Base-by-base conservation (phyloP, 2,797 vertebrate species). In the Geotria australis region DNA sequence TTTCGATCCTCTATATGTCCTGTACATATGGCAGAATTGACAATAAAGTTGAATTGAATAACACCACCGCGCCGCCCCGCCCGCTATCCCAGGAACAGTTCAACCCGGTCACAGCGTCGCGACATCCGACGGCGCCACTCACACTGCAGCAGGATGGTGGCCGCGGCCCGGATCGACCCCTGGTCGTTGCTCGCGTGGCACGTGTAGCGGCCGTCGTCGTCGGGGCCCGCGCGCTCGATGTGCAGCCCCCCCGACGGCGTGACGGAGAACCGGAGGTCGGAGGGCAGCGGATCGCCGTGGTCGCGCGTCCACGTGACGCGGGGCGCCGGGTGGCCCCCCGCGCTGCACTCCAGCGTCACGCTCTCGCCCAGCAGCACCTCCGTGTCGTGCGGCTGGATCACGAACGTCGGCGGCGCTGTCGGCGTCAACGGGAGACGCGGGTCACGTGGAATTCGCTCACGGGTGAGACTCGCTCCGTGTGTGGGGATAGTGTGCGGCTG, bases 381-480 rank as follows among this genome's bases (percentile, higher is more conserved):
- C 0, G 91, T 98, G 69, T 94, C 94, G 75, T 89, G 86, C 0
- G 91, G 91, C 62, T 94, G 89, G 68, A 98, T 98, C 63, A 98
- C 86, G 60, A 98, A 98, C 68, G 80, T 80, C 46, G 86, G 89
- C 46, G 81, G 73, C 7, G 81, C 91, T 96, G 51, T n/a, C 24
- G 24, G 5, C 24, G 24, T 38, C 38, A 5, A 38, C 24, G 24
- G 3, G 24, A 38, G 24, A 24, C 24, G 24, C 24, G n/a, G 24
- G 24, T 38, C 24, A 5, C 24, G 24, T 24, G n/a, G n/a, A n/a
- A n/a, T n/a, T n/a, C n/a, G n/a, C n/a, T n/a, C n/a, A n/a, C n/a
- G n/a, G n/a, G n/a, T n/a, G n/a, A n/a, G n/a, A n/a, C n/a, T n/a
- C n/a, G n/a, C n/a, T n/a, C n/a, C n/a, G n/a, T n/a, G n/a, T n/a